These are phyloP conservation scores for Falco rusticolus DNA, from an alignment of 2,797 vertebrate genomes.

Conservation along the genomic window DNA sequence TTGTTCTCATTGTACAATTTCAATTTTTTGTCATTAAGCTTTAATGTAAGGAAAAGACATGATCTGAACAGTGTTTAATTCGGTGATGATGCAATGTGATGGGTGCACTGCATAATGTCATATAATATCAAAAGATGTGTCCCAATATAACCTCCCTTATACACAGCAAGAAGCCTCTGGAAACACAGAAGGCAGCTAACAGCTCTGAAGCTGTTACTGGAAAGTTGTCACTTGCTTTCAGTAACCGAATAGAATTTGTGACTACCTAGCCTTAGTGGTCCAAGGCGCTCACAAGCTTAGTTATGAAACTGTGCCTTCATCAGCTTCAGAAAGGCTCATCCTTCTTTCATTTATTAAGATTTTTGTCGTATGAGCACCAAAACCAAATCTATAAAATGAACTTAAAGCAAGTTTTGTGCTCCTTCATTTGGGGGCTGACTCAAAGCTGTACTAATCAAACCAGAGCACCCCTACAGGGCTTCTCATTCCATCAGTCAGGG, in stretches of 20 bases:
- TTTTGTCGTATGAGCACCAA: neutral
- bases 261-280: neutral
- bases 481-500: neutral
- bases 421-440: neutral
- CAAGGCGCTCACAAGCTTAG: neutral
- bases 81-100: slow-evolving; percentile 51
- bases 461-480: neutral
- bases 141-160: slow-evolving; percentile 15
- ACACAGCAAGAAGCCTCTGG: neutral
- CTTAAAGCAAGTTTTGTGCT: neutral
- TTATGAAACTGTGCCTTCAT: neutral
- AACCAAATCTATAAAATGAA: neutral
- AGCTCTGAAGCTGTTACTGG: neutral
- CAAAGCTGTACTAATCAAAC: neutral
- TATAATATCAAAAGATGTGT: slow-evolving; percentile 29
- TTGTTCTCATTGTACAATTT: neutral
- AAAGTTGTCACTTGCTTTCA: neutral
- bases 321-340: neutral
- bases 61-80: neutral
- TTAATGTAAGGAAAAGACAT: slow-evolving; percentile 3
- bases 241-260: neutral
- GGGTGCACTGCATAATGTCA: slow-evolving; percentile 44
- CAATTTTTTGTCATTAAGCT: neutral
- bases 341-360: neutral
- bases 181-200: neutral